A percentile compares a stretch with the other conserved stretches of the same genome.
These are phyloP conservation scores for Thaleichthys pacificus DNA, from an alignment of 2,797 vertebrate species.

Conservation along the genomic window DNA sequence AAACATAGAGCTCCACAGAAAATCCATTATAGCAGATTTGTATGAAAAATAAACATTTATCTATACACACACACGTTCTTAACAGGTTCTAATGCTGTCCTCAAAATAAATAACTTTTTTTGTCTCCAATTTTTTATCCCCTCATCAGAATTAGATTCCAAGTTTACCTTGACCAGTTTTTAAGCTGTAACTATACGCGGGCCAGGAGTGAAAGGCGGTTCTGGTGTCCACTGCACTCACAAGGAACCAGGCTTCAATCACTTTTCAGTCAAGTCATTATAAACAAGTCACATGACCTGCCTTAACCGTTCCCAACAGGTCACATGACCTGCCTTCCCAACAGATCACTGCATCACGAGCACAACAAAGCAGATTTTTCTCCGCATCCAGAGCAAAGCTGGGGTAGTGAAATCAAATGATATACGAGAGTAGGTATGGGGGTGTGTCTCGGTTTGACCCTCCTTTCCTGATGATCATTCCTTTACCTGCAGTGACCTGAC, in stretches of 20 bases:
- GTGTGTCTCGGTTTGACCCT: background rate
- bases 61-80: conserved; percentile 9
- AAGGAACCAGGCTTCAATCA: background rate
- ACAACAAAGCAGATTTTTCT: background rate
- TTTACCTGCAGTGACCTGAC: background rate
- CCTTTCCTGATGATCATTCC: background rate
- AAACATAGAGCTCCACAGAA: background rate
- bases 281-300: background rate
- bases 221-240: background rate
- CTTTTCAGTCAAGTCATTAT: background rate
- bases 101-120: conserved; percentile 18
- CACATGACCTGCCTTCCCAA: background rate
- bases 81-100: conserved; percentile 11
- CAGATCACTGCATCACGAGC: background rate
- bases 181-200: conserved; percentile 8
- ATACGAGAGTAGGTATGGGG: background rate
- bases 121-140: conserved; percentile 3
- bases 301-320: background rate
- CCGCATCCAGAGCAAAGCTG: background rate
- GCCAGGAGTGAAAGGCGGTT: background rate
- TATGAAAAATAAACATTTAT: conserved; percentile 51
- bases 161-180: conserved; percentile 27
- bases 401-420: background rate
- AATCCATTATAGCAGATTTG: conserved; percentile 16
- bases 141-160: conserved; percentile 11